Evolutionary conservation across 1,140 invertebrate genomes (phyloP).

Genomic region (Drosophila athabasca): DNA sequence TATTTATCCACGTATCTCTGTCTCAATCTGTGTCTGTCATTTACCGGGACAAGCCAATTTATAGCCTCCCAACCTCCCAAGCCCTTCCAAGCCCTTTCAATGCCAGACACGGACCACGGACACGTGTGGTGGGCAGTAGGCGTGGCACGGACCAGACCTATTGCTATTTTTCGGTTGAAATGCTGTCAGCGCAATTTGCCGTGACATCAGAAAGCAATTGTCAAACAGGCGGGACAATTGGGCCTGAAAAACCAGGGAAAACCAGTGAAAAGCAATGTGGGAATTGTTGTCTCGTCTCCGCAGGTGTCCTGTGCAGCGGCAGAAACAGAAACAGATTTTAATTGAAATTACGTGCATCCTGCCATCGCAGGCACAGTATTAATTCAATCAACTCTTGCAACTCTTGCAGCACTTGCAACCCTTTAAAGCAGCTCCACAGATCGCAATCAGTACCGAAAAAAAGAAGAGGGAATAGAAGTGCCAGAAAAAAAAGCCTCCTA

Average conservation of each 20-base stretch:
- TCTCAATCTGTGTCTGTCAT: not conserved
- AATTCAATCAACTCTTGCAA: constrained; percentile 26
- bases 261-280: constrained; percentile 13
- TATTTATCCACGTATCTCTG: no score
- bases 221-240: constrained; percentile 22
- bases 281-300: constrained; percentile 6
- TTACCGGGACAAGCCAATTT: constrained; percentile 25
- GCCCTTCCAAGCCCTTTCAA: not conserved
- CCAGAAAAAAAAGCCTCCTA: constrained; percentile 34
- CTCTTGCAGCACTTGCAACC: not conserved
- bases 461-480: not conserved
- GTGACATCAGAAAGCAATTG: constrained; percentile 26
- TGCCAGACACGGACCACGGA: no score
- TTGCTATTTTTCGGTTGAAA: constrained; percentile 38
- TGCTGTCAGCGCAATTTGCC: constrained; percentile 36
- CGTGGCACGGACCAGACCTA: not conserved
- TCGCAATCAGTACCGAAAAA: not conserved
- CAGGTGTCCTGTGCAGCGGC: constrained; percentile 14
- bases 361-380: constrained; percentile 6
- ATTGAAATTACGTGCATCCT: constrained; percentile 46
- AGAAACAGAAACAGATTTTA: constrained; percentile 23
- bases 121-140: no score
- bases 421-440: not conserved
- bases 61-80: not conserved
- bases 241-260: constrained; percentile 27